Base-by-base conservation (phyloP, 2,888 invertebrate genomes). In the Sepioteuthis lessoniana region DNA sequence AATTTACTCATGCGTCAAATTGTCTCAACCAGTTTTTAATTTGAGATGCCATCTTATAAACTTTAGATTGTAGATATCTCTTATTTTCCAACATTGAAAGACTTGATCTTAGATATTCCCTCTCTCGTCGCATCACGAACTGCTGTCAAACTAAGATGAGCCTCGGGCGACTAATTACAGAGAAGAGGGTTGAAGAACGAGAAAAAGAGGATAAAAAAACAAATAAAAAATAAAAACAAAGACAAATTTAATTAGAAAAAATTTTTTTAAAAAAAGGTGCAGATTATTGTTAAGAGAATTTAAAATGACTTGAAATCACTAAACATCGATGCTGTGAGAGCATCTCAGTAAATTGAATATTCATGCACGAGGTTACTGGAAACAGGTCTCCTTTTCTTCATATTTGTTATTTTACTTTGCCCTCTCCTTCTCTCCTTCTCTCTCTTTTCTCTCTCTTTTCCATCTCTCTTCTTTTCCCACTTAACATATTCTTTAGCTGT, bases 141-240 rank as follows among this genome's bases (percentile, higher is more conserved):
- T n/a, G 76, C 76, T 76, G 76, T 76, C 76, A 76, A n/a, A n/a
- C 76, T 10, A 76, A 76, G 76, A 76, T 35, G n/a, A 2, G n/a
- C 76, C 37, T 93, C 38, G 55, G 35, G 55, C 76, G 60, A 93
- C 76, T 76, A 50, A 93, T 93, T 50, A 60, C 42, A 28, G 21
- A 35, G 13, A 42, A 35, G 50, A 37, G 37, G 60, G 50, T 28
- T 55, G 31, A 47, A 42, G 37, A 50, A 93, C 38, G 38, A 37
- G 37, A 31, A n/a, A n/a, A 76, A 76, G n/a, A 16, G 21, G 21
- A 55, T 5, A 5, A 42, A 42, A 42, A 42, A 42, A 42, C 42
- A 42, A 42, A 42, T 42, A 42, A 3, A 42, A 5, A 42, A 42
- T 42, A 42, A 42, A 8, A 16, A 10, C 76, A 35, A n/a, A n/a